A percentile compares a stretch with the other conserved stretches of the same genome.
phyloP scores from a whole-genome alignment of 2,797 vertebrate species.

The Phoebastria nigripes region DNA sequence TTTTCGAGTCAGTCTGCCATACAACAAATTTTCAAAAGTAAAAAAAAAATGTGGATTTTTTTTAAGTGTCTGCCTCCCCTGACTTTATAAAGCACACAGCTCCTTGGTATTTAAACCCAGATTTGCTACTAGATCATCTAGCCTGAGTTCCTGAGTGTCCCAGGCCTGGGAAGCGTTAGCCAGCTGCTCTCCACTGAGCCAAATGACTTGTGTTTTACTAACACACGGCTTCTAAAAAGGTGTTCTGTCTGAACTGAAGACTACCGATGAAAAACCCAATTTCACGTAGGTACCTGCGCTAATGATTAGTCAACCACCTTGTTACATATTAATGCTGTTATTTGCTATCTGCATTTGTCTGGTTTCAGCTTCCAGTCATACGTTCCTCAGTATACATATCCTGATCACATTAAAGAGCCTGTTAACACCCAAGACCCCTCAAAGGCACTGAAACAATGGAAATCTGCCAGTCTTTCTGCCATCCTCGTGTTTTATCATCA shows the following conservation, averaged over 20 bases:
- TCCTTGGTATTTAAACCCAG: neutral
- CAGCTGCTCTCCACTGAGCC: neutral
- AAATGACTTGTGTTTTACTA: neutral
- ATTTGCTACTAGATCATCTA: neutral
- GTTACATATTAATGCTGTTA: neutral
- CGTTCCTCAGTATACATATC: fast-evolving
- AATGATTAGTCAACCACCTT: neutral
- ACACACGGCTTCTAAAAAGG: neutral
- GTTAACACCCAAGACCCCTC: neutral
- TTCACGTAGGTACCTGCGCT: neutral
- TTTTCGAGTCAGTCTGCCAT: neutral
- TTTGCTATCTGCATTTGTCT: neutral
- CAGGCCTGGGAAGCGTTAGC: neutral
- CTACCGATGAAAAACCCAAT: neutral
- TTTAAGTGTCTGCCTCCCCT: neutral
- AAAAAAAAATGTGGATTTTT: neutral
- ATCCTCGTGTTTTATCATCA: neutral
- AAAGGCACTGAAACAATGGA: neutral
- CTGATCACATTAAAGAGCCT: neutral
- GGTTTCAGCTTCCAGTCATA: neutral
- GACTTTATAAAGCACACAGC: neutral
- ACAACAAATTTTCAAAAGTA: neutral
- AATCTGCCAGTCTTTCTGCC: neutral
- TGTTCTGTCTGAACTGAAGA: neutral
- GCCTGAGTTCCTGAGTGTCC: neutral